Base-by-base conservation (phyloP, 2,797 vertebrate species). In the Erithacus rubecula region DNA sequence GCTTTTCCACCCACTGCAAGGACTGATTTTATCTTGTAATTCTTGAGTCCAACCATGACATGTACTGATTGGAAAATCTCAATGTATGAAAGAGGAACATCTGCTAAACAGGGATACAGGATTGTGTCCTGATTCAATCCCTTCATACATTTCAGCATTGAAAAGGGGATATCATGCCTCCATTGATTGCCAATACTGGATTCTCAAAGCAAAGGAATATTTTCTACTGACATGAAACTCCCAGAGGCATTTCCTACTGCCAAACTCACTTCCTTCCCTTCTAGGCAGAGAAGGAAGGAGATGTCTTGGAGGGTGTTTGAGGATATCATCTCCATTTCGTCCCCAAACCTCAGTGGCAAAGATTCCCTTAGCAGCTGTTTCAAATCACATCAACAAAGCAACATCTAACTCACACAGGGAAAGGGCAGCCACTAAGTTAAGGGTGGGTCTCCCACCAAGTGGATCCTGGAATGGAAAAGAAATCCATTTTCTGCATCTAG, bases 11-110 rank as follows among this genome's bases (percentile, higher is more conserved):
- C 87, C 89, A 93, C 95, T 87, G 69, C 90, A 87, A 90, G 82
- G 84, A 77, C 76, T 91, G 95, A 94, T 95, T 96, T 96, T 95
- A 94, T 95, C 94, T 94, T 83, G 82, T 37, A 91, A 58, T 89
- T 36, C 89, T 86, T 81, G 93, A 94, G 84, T 90, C 72, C 89
- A 96, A 71, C 41, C 89, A 81, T 87, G 87, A 93, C 85, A 94
- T 91, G 79, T 86, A 91, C 62, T 65, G 82, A 83, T 53, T 71
- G 87, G 94, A 91, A 93, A 94, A 87, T 79, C 90, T 95, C 78
- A 69, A 2, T 43, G 39, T 67, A 70, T 56, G 62, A 91, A 90
- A 93, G 84, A 92, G 58, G 75, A 94, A 89, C 69, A 85, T 80
- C 82, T 89, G 84, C 76, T 93, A 56, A 92, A 78, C 51, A 65